Conservation (phyloP, 2,113 vertebrate species). For the Bubo blakistoni region DNA sequence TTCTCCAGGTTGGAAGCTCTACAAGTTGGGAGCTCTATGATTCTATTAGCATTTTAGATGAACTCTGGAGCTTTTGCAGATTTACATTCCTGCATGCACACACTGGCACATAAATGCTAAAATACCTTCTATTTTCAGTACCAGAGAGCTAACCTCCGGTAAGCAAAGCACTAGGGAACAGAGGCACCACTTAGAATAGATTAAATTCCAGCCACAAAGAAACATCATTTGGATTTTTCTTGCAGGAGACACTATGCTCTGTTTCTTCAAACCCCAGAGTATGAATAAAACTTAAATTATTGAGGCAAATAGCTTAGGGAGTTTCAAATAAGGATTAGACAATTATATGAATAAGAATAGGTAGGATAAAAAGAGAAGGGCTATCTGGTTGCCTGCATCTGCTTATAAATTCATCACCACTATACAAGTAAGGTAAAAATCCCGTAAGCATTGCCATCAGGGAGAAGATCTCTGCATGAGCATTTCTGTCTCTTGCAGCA, state of each 20-base stretch:
- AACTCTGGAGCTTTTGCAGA: background rate
- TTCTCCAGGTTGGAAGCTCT: background rate
- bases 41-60: background rate
- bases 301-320: constrained; percentile 7
- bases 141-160: background rate
- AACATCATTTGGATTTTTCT: background rate
- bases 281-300: background rate
- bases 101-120: background rate
- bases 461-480: background rate
- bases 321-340: constrained; percentile 4
- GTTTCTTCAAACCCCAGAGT: background rate
- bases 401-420: background rate
- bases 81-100: background rate
- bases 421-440: background rate
- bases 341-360: background rate
- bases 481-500: background rate
- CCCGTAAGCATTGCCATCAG: background rate
- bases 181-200: background rate
- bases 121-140: background rate
- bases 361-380: background rate
- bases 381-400: background rate
- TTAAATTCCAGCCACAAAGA: background rate
- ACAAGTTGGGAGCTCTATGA: background rate
- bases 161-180: constrained; percentile 1
- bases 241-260: background rate